These are phyloP conservation scores for Cherax destructor DNA, from an alignment of 1,140 invertebrate genomes.

Conservation along the genomic window DNA sequence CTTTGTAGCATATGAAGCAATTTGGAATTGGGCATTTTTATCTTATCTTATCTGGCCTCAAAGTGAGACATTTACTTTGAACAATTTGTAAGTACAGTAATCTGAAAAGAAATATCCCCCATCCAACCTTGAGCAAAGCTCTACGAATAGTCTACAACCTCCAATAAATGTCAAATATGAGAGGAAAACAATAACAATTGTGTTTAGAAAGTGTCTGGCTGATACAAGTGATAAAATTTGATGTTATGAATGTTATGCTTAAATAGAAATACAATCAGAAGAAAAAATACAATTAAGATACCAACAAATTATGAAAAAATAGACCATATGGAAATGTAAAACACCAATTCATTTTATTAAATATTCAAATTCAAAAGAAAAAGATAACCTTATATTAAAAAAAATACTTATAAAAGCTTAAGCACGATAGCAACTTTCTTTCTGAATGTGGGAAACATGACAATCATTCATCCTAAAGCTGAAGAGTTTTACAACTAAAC, in stretches of 20 bases:
- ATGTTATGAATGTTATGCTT: neutral
- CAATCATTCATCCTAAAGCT: neutral
- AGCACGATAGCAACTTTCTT: neutral
- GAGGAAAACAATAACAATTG: neutral
- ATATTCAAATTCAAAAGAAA: neutral
- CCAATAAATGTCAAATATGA: neutral
- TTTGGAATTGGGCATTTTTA: neutral
- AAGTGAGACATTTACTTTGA: neutral
- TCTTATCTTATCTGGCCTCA: neutral
- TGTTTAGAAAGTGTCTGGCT: neutral
- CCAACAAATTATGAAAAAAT: neutral
- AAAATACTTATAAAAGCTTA: neutral
- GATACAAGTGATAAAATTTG: slow-evolving; percentile 1
- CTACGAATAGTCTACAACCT: neutral
- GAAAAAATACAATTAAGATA: neutral
- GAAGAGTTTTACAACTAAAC: neutral
- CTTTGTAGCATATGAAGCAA: neutral
- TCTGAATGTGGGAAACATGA: neutral
- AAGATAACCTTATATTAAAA: neutral
- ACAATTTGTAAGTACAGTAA: neutral
- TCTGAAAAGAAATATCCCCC: neutral
- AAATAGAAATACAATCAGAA: neutral
- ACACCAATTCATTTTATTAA: neutral
- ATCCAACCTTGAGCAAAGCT: neutral
- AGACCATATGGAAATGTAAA: neutral